These are phyloP conservation scores for Cordilura impudica DNA, from an alignment of 2,888 invertebrate species.

Conservation along the genomic window DNA sequence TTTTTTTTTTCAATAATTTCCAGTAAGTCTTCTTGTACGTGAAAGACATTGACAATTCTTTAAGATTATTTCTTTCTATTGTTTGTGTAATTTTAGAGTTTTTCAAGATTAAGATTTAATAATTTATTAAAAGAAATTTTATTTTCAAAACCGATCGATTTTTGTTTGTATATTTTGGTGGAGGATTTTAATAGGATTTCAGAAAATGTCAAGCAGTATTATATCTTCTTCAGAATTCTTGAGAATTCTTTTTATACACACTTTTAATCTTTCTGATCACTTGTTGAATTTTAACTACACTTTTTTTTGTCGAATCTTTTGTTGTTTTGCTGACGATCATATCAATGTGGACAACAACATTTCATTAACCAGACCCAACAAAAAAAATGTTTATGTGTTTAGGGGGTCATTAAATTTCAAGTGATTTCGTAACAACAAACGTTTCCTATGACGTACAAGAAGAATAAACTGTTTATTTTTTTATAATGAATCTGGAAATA, in stretches of 20 bases:
- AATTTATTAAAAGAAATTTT: no score
- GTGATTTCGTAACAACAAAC: slow-evolving; percentile 21
- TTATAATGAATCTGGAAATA: background rate
- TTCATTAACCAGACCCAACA: background rate
- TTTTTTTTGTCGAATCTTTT: background rate
- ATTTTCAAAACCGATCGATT: background rate
- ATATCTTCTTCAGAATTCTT: background rate
- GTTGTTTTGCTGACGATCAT: background rate
- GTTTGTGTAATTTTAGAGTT: no score
- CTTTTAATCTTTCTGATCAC: background rate
- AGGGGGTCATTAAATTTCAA: slow-evolving; percentile 52
- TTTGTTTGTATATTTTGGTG: background rate
- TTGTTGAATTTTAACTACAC: background rate
- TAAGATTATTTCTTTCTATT: no score
- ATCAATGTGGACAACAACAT: background rate
- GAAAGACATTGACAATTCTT: no score
- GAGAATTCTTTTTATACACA: no score
- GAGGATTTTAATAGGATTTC: background rate
- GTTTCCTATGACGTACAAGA: slow-evolving; percentile 1
- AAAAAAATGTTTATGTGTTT: slow-evolving; percentile 21
- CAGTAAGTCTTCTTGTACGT: no score
- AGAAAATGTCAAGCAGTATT: no score
- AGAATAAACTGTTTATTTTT: background rate
- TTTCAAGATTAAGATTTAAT: no score
- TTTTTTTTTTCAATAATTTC: no score